A percentile compares a stretch with the other conserved stretches of the same genome.
Conservation (phyloP, 2,888 invertebrate genomes). For the Drosophila melanosoma region DNA sequence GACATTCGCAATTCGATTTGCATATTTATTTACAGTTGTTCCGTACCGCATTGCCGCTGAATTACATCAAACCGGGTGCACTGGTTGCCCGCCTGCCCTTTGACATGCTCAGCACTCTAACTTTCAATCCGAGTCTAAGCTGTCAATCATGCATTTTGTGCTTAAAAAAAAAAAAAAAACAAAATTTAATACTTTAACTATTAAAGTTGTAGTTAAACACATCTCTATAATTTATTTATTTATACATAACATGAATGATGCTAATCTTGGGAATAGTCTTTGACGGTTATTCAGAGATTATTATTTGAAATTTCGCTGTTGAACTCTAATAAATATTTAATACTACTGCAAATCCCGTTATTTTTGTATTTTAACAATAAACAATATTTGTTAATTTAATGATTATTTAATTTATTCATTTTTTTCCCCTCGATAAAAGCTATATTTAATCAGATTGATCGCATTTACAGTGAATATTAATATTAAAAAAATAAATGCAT, state of each 20-base stretch:
- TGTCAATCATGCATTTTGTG: conserved; percentile 25
- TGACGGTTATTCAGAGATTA: not conserved
- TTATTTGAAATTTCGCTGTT: not conserved
- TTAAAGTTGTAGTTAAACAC: conserved; percentile 4
- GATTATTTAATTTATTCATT: not conserved
- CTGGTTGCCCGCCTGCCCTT: conserved; percentile 42
- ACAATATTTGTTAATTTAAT: not conserved
- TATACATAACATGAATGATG: not conserved
- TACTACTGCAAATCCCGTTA: not conserved
- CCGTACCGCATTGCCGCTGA: conserved; percentile 17
- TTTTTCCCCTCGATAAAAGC: not conserved
- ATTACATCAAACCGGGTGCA: conserved; percentile 27
- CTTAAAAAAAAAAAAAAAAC: not conserved
- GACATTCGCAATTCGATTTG: conserved; percentile 45
- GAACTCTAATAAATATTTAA: not conserved
- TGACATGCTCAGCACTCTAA: not conserved
- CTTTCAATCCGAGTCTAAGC: not conserved
- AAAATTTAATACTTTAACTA: conserved; percentile 8
- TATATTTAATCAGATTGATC: not conserved
- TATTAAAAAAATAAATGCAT: not conserved
- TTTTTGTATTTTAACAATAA: not conserved
- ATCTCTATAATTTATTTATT: not conserved
- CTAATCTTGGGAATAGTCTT: not conserved
- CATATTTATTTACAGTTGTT: conserved; percentile 44
- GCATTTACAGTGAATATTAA: not conserved